These are phyloP conservation scores for Anomalospiza imberbis DNA, from an alignment of 2,797 vertebrate species.

Conservation along the genomic window DNA sequence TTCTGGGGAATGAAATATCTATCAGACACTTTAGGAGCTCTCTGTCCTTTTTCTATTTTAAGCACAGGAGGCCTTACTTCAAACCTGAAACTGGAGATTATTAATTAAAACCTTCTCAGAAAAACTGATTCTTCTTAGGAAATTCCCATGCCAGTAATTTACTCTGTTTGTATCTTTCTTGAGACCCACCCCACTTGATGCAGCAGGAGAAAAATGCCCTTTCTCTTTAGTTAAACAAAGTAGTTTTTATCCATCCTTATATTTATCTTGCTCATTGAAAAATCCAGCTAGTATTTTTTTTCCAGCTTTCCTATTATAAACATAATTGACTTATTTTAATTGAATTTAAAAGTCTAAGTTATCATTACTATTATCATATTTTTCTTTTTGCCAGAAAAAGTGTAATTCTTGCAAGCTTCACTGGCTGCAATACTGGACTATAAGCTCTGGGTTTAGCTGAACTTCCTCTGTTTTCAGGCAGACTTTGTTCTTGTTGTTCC, in stretches of 20 bases:
- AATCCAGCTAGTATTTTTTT: background rate
- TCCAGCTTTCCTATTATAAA: background rate
- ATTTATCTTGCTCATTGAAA: background rate
- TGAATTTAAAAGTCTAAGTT: background rate
- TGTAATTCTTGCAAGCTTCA: background rate
- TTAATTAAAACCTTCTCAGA: background rate
- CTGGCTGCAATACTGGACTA: background rate
- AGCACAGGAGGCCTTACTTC: background rate
- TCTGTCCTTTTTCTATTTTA: background rate
- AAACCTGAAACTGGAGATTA: background rate
- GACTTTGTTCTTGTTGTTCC: background rate
- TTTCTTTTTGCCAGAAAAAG: background rate
- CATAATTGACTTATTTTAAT: background rate
- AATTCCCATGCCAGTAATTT: background rate
- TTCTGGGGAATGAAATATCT: background rate
- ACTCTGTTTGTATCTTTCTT: background rate
- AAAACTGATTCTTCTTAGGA: background rate
- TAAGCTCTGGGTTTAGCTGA: background rate
- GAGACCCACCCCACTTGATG: background rate
- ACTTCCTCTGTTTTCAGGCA: background rate
- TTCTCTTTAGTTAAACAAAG: background rate
- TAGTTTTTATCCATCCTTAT: background rate
- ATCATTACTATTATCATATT: background rate
- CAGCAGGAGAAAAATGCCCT: background rate
- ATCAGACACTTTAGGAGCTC: background rate